Base-by-base conservation (phyloP, 2,113 vertebrate genomes). In the Channa argus region DNA sequence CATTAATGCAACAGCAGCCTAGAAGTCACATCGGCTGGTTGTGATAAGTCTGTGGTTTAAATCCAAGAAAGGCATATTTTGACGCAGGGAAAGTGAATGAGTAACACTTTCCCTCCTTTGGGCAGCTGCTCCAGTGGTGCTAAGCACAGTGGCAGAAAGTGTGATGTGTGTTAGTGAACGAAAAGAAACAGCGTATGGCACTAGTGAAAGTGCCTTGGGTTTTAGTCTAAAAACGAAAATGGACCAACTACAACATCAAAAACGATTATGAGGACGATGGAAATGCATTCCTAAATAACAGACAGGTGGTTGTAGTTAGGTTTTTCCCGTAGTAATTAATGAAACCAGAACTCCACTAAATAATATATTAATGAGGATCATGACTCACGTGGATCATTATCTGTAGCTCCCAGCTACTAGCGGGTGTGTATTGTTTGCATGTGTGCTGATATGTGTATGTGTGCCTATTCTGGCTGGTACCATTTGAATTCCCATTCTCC, bases 311-410 rank as follows among this genome's bases (percentile, higher is more conserved):
- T 63, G 46, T 34, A 56, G 15, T 67, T 63, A 33, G 53, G 39
- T 64, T 65, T 65, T 3, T 33, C 67, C 55, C 60, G n/a, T 24
- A 39, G 43, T 37, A 47, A 81, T 62, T 61, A 63, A 55, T 69
- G 74, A 71, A 65, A 50, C 68, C 56, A 79, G 49, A 75, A 61
- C 52, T 45, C 49, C 77, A 72, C 86, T 74, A 74, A 76, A 82
- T 91, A 88, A 72, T 80, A 88, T 89, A 94, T 91, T 92, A 89
- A 94, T 90, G 90, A 88, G 67, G 60, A 81, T 85, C 67, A 69
- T 89, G 84, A 89, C 61, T 89, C 78, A 76, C 46, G 61, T 72
- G 59, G 79, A 79, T 70, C 61, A 77, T 66, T 61, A 85, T 88
- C 92, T 87, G 88, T 80, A 82, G 79, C 69, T 76, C 66, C 82